Conservation (phyloP, 2,113 vertebrate species). For the Oenanthe oenanthe region DNA sequence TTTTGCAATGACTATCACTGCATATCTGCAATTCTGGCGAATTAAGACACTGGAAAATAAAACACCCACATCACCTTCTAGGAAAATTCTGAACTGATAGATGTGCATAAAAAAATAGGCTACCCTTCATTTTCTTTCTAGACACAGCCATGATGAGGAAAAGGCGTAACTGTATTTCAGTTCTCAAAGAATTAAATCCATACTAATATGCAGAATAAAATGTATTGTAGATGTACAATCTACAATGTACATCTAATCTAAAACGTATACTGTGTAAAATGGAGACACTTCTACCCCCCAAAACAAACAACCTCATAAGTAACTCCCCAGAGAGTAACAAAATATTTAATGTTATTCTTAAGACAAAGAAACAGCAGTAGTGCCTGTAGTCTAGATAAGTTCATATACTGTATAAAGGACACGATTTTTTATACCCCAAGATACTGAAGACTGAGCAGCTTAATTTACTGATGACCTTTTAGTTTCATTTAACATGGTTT, state of each 20-base stretch:
- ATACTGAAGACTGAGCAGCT: neutral
- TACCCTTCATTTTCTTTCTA: neutral
- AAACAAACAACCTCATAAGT: neutral
- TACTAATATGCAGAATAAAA: neutral
- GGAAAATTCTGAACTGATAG: neutral
- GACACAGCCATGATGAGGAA: neutral
- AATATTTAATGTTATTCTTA: neutral
- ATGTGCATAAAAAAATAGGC: neutral
- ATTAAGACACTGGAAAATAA: neutral
- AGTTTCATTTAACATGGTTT: neutral
- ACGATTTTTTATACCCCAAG: neutral
- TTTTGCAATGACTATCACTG: neutral
- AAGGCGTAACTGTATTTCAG: neutral
- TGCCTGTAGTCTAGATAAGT: neutral
- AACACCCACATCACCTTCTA: rapidly evolving
- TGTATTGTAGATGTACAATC: too few relatives aligned
- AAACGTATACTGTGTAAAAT: neutral
- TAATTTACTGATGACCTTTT: neutral
- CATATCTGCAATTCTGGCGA: neutral
- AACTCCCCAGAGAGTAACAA: rapidly evolving
- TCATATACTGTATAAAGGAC: neutral
- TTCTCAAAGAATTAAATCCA: neutral
- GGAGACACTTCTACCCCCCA: neutral
- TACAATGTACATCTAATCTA: too few relatives aligned
- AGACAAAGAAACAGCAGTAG: neutral